Base-by-base conservation (phyloP, 2,113 vertebrate genomes). In the Tachysurus vachellii region DNA sequence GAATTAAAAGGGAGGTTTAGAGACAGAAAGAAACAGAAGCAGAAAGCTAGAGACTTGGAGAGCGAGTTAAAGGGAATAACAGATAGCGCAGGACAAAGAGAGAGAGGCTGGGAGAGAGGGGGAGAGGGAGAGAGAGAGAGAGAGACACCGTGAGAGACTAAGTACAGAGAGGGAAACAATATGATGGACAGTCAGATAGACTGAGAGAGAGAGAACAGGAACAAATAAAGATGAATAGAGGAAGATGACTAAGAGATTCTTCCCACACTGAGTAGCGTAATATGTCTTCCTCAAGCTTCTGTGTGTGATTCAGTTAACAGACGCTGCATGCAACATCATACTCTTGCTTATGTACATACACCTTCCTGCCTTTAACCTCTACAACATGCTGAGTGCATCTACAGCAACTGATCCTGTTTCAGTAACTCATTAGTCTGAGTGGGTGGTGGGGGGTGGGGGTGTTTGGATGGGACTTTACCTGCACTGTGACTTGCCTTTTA, bases 201-300 rank as follows among this genome's bases (percentile, higher is more conserved):
- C 1, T 53, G 23, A n/a, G 23, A 53, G 23, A 53, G 36, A 50
- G 80, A 85, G 44, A 50, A 26, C 19, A 44, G 57, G 59, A 84
- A 21, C 23, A 42, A 36, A 36, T 36, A 36, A 23, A 53, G 6
- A 31, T 56, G 54, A 19, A 28, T 31, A 50, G 80, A 66, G 77
- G 57, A 36, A 26, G 79, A 81, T 81, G 56, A 59, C 21, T 54
- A 71, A 82, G 86, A 77, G 28, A 76, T 83, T 83, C 61, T 83
- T 87, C 44, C 17, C 73, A 17, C 70, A 83, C 47, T 83, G 23
- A 62, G 56, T 50, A 83, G 66, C 44, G 13, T 87, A 64, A 77
- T 36, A 36, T 64, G 81, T 59, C 70, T 42, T 83, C 59, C 59
- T 81, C n/a, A 87, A 56, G 57, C 86, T 76, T 56, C 12, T 87